Evolutionary conservation across 1,140 invertebrate genomes (phyloP), one percentile per base, ranked within the genome.

Genomic region (Lordiphosa collinella): DNA sequence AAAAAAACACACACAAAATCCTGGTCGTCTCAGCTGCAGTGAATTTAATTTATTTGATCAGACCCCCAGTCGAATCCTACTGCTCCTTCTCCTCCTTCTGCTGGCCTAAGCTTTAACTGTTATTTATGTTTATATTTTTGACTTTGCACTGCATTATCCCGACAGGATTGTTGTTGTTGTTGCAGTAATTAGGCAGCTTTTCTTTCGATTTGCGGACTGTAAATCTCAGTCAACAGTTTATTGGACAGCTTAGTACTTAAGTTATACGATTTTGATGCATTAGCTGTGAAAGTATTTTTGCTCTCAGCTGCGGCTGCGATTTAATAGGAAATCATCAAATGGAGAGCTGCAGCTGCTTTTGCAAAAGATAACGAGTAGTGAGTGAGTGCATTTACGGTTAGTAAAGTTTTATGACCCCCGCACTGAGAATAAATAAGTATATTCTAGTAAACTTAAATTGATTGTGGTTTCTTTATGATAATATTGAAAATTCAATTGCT

Each of bases 41-140:
- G 63, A 62, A 76, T 84, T 76, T 84, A 72, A 82, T 80, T 80
- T 82, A 82, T 84, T 84, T 72, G 72, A 72, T 44, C 41, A 29
- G 41, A 72, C 18, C 18, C 18, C 18, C 18, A 18, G 18, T 18
- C 18, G 3, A 18, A 62, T 67, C 48, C 31, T 43, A 40, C 36
- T 38, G 57, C 55, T 49, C 62, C 67, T 53, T 43, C 43, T 29
- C 31, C 40, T 38, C 22, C 13, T 34, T 37, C 29, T 49, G 11
- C 32, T 41, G 46, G 29, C 13, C 40, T 43, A 46, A 60, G 63
- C 57, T 57, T 65, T 82, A 82, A 82, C 72, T 69, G 78, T 78
- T 82, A 49, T 18, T 36, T 25, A 49, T 49, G 47, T 18, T 25
- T 25, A 13, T 49, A 49, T 49, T 49, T 49, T 25, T 84, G 76